Percentiles rank a stretch among this genome's conserved stretches.
These are phyloP conservation scores for Ovibos moschatus DNA, from an alignment of 2,113 vertebrate species.

Conservation along the genomic window DNA sequence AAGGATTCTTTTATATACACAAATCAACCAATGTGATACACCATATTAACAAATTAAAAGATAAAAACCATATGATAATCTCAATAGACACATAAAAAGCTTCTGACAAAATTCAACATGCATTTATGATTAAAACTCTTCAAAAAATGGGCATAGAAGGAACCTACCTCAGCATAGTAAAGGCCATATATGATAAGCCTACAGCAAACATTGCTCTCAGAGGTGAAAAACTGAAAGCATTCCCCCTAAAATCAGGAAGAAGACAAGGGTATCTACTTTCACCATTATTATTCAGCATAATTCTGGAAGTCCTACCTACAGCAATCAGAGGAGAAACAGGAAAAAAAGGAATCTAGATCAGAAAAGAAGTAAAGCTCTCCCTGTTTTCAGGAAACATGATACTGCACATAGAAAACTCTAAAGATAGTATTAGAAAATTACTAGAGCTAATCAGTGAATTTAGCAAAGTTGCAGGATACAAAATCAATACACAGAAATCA, in stretches of 20 bases:
- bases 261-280: background rate
- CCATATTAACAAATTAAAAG: background rate
- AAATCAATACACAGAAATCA: background rate
- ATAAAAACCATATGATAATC: background rate
- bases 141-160: background rate
- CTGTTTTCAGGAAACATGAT: background rate
- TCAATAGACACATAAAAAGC: background rate
- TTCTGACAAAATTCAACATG: background rate
- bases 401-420: background rate
- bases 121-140: background rate
- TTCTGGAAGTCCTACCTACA: background rate
- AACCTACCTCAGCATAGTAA: background rate
- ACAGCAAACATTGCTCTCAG: background rate
- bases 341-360: fast-evolving
- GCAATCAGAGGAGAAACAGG: background rate
- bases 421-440: background rate
- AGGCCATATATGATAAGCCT: background rate
- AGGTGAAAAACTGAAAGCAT: background rate
- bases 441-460: background rate
- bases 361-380: background rate
- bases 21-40: background rate
- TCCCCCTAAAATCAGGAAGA: background rate
- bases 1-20: background rate
- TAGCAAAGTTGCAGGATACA: background rate
- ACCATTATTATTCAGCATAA: background rate